phyloP scores from a whole-genome alignment of 1,140 invertebrate genomes.

The Bactericera cockerelli region DNA sequence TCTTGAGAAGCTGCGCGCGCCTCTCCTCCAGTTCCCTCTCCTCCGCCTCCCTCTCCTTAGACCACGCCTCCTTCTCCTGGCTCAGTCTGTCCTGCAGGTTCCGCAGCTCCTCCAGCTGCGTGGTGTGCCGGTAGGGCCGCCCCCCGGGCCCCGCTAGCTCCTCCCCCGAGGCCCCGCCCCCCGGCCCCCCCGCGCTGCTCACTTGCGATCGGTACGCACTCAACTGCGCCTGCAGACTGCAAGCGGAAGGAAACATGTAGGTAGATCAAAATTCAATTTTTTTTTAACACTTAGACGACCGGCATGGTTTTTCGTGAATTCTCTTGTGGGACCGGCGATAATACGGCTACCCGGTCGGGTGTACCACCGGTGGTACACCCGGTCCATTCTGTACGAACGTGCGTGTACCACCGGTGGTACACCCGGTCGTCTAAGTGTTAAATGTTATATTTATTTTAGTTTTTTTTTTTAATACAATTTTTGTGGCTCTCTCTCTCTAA shows the following conservation, averaged over 20 bases:
- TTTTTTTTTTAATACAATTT: too few species aligned
- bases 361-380: too few species aligned
- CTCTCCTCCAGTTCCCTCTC: slow-evolving; percentile 48
- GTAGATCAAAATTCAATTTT: too few species aligned
- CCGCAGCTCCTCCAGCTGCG: slow-evolving; percentile 53
- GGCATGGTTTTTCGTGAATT: too few species aligned
- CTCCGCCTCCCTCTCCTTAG: slow-evolving; percentile 41
- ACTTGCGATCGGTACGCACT: slow-evolving; percentile 31
- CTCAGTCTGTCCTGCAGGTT: slow-evolving; percentile 61
- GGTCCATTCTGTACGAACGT: too few species aligned
- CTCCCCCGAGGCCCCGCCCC: slow-evolving; percentile 1
- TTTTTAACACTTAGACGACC: too few species aligned
- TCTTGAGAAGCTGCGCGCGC: slow-evolving; percentile 36
- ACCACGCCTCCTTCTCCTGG: slow-evolving; percentile 63
- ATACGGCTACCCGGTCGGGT: too few species aligned
- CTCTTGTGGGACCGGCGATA: too few species aligned
- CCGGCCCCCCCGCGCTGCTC: slow-evolving; percentile 15
- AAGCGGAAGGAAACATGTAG: slow-evolving; percentile 16
- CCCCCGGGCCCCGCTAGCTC: slow-evolving; percentile 32
- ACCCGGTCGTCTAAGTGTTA: too few species aligned
- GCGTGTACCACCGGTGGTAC: too few species aligned
- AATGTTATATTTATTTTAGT: too few species aligned
- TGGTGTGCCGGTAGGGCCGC: slow-evolving; percentile 45
- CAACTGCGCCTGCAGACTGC: slow-evolving; percentile 45
- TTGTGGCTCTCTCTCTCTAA: too few species aligned